phyloP scores from a whole-genome alignment of 2,113 vertebrate genomes.

The Anoura caudifer region DNA sequence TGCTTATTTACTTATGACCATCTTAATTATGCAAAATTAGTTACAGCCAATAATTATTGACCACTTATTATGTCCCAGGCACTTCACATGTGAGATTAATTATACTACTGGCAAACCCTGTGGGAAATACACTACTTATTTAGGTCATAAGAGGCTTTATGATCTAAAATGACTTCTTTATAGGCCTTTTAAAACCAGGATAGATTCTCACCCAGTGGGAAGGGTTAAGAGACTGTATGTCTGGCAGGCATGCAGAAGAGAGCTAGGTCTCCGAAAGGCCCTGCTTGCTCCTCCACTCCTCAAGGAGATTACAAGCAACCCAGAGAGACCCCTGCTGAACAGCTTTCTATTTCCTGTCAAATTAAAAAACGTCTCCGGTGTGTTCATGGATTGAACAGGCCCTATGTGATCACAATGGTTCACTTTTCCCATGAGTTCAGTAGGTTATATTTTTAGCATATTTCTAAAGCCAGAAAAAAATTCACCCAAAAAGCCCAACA shows the following conservation, averaged over 20 bases:
- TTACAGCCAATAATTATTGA: neutral
- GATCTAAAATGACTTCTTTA: neutral
- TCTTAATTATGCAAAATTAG: neutral
- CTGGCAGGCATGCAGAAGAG: neutral
- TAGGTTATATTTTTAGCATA: slow-evolving; percentile 46
- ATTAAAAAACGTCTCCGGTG: slow-evolving; percentile 29
- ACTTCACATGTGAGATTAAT: neutral
- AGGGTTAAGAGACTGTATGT: neutral
- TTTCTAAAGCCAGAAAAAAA: slow-evolving; percentile 52
- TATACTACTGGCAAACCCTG: neutral
- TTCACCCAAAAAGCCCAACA: slow-evolving; percentile 56
- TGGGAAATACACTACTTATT: neutral
- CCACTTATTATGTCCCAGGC: neutral
- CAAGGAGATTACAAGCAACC: neutral
- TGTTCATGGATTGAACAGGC: slow-evolving; percentile 8
- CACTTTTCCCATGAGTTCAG: slow-evolving; percentile 46
- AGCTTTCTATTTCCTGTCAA: slow-evolving; percentile 49
- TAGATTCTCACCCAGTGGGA: neutral
- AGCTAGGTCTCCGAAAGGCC: neutral
- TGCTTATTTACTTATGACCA: neutral
- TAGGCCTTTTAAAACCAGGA: neutral
- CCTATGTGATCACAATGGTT: neutral
- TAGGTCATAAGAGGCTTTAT: neutral
- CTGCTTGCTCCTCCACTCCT: neutral
- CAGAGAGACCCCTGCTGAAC: neutral